phyloP scores from a whole-genome alignment of 2,888 invertebrate genomes.

The Microplitis deprimator region DNA sequence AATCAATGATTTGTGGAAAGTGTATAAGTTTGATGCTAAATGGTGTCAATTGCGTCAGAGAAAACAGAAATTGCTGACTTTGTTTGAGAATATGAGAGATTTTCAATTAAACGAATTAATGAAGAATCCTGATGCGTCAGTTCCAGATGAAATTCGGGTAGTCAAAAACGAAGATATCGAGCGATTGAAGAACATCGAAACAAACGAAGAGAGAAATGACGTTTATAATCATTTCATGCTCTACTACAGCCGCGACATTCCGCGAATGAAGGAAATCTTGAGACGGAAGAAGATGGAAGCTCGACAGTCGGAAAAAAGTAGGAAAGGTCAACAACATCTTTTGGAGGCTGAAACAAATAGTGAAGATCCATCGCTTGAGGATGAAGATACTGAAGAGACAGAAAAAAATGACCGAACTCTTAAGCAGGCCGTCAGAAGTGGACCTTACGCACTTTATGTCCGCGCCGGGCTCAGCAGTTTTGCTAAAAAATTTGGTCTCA shows the following conservation, averaged over 20 bases:
- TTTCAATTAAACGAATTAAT: conserved; percentile 89
- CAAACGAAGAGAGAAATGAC: conserved; percentile 92
- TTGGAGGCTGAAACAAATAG: conserved; percentile 78
- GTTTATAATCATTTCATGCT: conserved; percentile 93
- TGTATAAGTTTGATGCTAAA: conserved; percentile 95
- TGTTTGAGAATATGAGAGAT: conserved; percentile 93
- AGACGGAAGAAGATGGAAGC: conserved; percentile 79
- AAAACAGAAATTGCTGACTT: conserved; percentile 84
- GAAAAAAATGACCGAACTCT: conserved; percentile 72
- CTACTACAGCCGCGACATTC: conserved; percentile 89
- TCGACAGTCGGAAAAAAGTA: conserved; percentile 73
- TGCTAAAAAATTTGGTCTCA: conserved; percentile 92
- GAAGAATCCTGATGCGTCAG: conserved; percentile 85
- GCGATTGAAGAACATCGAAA: conserved; percentile 82
- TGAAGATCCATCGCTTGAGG: conserved; percentile 77
- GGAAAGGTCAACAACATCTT: conserved; percentile 72
- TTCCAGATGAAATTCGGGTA: conserved; percentile 86
- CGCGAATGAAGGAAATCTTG: conserved; percentile 85
- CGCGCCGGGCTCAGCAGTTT: conserved; percentile 88
- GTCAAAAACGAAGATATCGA: conserved; percentile 90
- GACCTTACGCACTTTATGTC: conserved; percentile 90
- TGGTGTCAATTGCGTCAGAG: conserved; percentile 92
- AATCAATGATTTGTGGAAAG: conserved; percentile 97
- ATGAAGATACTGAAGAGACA: conserved; percentile 69
- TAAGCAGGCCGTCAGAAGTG: conserved; percentile 89